Evolutionary conservation across 2,113 vertebrate genomes (phyloP), one percentile per base, ranked within the genome.

Genomic region (Rhabdomys dilectus): DNA sequence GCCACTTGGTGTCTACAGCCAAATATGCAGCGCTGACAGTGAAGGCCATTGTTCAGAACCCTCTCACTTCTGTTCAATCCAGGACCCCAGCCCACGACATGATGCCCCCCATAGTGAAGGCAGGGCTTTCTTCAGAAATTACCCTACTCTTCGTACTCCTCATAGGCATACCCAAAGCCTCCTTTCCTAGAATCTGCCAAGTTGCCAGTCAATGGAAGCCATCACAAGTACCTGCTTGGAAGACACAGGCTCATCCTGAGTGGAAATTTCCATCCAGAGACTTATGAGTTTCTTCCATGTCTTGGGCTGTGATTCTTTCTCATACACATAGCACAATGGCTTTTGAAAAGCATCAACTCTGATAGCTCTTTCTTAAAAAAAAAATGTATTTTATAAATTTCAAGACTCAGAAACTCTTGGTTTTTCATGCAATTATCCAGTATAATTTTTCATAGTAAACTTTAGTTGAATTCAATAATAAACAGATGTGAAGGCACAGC

Each of bases 341-440:
- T 88, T 88, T 26, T n/a, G 56, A 22, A 75, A 87, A 91, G 24
- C 1, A 53, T 70, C 51, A 62, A 8, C 62, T 88, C 4, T 53
- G 73, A 13, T 78, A 39, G 7, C 53, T 73, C 24, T 31, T 88
- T 56, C 42, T 86, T n/a, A n/a, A n/a, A n/a, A 4, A 19, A n/a
- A 21, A 88, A 70, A 45, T 76, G 13, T 31, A 34, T 60, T 95
- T 89, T 78, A 34, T 95, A 94, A 53, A 95, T 36, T 77, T 60
- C 17, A 92, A 29, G 36, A 12, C 4, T 91, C 80, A 88, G 15
- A 96, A 78, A n/a, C 31, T 53, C 39, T 31, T 82, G 75, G 58
- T 68, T 29, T 31, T 90, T 56, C 68, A 91, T 91, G 48, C 19
- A 62, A 85, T 78, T 24, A 93, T 60, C 60, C 21, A 29, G 7